Percentiles rank a stretch among this genome's conserved stretches.
Evolutionary conservation across 1,140 invertebrate species (phyloP).

Genomic region (Psix sp.): DNA sequence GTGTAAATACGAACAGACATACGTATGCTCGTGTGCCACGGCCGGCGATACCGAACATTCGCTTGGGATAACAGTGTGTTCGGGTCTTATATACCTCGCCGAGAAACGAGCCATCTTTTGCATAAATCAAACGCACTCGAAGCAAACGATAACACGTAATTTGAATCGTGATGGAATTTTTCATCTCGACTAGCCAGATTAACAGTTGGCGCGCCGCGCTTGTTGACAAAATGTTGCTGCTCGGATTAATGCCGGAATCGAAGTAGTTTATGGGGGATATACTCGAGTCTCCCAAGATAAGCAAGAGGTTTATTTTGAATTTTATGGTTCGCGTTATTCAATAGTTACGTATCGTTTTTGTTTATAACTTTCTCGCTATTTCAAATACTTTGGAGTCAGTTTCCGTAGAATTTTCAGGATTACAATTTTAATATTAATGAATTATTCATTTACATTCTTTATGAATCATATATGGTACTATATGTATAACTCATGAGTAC

Average conservation of each 20-base stretch:
- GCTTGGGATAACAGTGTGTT: constrained; percentile 55
- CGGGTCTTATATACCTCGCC: constrained; percentile 19
- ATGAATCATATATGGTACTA: no score
- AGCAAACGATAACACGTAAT: constrained; percentile 52
- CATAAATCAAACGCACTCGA: constrained; percentile 56
- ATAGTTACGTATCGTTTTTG: no score
- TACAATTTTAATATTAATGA: no score
- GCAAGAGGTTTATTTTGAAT: not conserved
- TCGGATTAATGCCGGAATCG: not conserved
- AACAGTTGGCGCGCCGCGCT: not conserved
- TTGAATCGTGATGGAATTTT: constrained; percentile 54
- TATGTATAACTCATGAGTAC: no score
- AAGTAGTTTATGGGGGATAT: not conserved
- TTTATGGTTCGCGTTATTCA: no score
- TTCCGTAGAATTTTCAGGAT: no score
- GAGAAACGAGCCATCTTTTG: constrained; percentile 44
- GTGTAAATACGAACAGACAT: constrained; percentile 55
- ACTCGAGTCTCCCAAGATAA: no score
- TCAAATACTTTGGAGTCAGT: no score
- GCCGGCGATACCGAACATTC: constrained; percentile 49
- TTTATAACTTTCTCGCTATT: no score
- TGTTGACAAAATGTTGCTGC: constrained; percentile 1
- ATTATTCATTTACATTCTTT: no score
- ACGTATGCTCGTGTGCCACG: constrained; percentile 55
- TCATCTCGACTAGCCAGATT: constrained; percentile 31